Percentiles rank a stretch among this genome's conserved stretches.
Conservation (phyloP, 2,113 vertebrate genomes). For the Pseudorhombus dupliciocellatus region DNA sequence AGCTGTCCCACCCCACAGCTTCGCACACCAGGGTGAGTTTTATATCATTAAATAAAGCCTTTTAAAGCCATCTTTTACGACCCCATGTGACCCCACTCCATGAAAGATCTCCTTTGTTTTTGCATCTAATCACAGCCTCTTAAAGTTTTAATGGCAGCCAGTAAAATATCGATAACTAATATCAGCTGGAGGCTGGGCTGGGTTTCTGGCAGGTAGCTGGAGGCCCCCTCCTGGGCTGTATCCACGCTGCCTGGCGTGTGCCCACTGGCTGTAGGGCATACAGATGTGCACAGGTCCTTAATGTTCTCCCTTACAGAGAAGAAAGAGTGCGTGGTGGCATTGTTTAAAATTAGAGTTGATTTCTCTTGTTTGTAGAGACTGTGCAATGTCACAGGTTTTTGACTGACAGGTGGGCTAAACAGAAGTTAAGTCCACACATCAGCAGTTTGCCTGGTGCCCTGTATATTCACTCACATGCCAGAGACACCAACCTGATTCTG, state of each 20-base stretch:
- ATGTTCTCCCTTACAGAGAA: constrained; percentile 4
- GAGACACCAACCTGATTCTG: constrained; percentile 76
- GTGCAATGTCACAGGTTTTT: constrained; percentile 29
- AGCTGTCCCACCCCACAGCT: constrained; percentile 56
- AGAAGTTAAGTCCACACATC: constrained; percentile 51
- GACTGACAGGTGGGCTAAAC: constrained; percentile 52
- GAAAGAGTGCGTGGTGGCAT: constrained; percentile 10
- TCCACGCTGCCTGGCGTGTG: constrained; percentile 54
- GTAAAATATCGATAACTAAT: constrained; percentile 79
- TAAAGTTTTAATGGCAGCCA: constrained; percentile 71
- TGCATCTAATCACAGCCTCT: constrained; percentile 67
- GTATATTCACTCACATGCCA: constrained; percentile 61
- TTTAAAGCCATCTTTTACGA: constrained; percentile 72
- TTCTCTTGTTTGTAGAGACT: constrained; percentile 4
- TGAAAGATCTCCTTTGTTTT: constrained; percentile 75
- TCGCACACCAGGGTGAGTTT: constrained; percentile 58
- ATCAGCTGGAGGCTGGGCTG: constrained; percentile 68
- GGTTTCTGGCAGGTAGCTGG: constrained; percentile 46
- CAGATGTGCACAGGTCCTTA: constrained; percentile 47
- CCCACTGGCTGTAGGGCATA: constrained; percentile 37
- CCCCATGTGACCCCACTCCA: constrained; percentile 55
- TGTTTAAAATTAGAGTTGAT: not conserved
- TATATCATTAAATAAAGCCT: constrained; percentile 67
- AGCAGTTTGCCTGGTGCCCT: constrained; percentile 52
- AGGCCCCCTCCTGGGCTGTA: constrained; percentile 48